Evolutionary conservation across 2,113 vertebrate genomes (phyloP), one percentile per base, ranked within the genome.

Genomic region (Carassius gibelio): DNA sequence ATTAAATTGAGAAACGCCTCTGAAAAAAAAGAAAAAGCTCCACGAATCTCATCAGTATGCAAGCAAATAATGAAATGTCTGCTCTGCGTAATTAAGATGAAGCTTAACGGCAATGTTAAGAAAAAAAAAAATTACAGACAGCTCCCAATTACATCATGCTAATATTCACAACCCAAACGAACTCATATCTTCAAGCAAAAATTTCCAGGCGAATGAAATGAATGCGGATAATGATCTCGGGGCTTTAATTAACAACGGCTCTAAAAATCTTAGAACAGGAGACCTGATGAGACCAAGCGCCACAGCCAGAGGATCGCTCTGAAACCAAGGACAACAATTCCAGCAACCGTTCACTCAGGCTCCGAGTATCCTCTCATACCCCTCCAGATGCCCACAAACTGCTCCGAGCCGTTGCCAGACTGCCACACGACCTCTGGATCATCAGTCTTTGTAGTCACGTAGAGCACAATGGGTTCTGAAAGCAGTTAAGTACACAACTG

Each of bases 41-140:
- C 23, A 81, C 0, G 9, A 34, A 50, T 64, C 89, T 92, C 76
- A 90, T 91, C 88, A 87, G 61, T 83, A 88, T 88, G 83, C 86
- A 86, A 83, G 72, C 45, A 48, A 83, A 90, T 90, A 90, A 91
- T 91, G 52, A 91, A 87, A 86, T 17, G 11, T 82, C 75, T 87
- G 80, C 52, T 83, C 52, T 21, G 85, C 83, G 85, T 91, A 92
- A 92, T 91, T 89, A 90, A 89, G 81, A 62, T 78, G 42, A 87
- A 45, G 80, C 76, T 83, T 66, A 89, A 89, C 87, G 75, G 15
- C 57, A 50, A 87, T 64, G 9, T 48, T 76, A 55, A 85, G 42
- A 72, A 26, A 84, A 61, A 86, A 89, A 38, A 81, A 72, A 82
- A 48, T n/a, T 55, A 84, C 83, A 88, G 83, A 77, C 55, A 85